Evolutionary conservation across 1,140 invertebrate species (phyloP).

Genomic region (Drosophila repleta): DNA sequence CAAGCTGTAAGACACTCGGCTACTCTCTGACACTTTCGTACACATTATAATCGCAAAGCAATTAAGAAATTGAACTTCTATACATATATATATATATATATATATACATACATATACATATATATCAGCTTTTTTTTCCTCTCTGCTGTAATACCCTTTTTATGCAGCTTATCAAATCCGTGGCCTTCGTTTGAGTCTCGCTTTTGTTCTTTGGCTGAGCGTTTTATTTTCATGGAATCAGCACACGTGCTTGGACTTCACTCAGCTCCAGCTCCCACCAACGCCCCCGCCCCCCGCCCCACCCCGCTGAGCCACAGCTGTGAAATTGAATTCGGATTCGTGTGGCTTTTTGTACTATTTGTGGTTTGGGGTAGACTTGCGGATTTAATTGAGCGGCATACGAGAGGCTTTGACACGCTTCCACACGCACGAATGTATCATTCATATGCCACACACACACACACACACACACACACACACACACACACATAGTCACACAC

Average conservation of each 20-base stretch:
- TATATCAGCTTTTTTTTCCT: not conserved
- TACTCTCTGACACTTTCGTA: too few species aligned
- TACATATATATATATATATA: not conserved
- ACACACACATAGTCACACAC: constrained; percentile 1
- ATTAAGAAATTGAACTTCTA: too few species aligned
- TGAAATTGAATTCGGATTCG: constrained; percentile 22
- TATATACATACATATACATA: not conserved
- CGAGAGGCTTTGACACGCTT: constrained; percentile 34
- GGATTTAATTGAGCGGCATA: constrained; percentile 50
- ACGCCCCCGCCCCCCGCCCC: too few species aligned
- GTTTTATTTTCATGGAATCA: constrained; percentile 41
- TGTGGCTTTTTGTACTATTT: constrained; percentile 15
- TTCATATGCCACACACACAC: constrained; percentile 8
- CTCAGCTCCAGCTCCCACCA: not conserved
- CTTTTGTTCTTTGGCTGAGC: not conserved
- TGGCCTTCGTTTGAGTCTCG: constrained; percentile 10
- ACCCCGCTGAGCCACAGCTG: not conserved
- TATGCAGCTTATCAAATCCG: constrained; percentile 1
- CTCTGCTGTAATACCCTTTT: constrained; percentile 8
- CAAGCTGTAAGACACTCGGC: not conserved
- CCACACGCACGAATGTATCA: constrained; percentile 33
- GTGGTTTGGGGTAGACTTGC: constrained; percentile 20
- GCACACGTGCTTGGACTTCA: constrained; percentile 33
- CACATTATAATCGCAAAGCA: too few species aligned
- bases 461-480: constrained; percentile 1